Evolutionary conservation across 2,113 vertebrate genomes (phyloP), one percentile per base, ranked within the genome.

Genomic region (Coptodon bakossiorum): DNA sequence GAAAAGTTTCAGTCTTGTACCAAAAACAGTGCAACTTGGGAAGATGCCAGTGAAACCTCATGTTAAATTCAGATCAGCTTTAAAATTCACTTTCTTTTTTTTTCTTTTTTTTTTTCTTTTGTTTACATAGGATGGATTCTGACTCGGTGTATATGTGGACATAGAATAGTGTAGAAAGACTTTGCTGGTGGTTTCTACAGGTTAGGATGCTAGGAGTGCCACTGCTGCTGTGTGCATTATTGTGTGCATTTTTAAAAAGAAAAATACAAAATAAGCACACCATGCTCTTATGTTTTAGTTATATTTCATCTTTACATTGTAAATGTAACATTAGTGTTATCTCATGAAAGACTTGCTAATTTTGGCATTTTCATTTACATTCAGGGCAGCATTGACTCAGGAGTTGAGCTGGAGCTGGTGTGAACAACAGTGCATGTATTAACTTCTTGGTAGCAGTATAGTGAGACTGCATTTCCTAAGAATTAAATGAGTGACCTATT

Each of bases 21-120:
- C 71, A 76, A 76, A 50, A 76, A 76, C 40, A 19, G 9, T 76
- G 43, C 27, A 76, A 50, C 40, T 76, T 50, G 43, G 71, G 6
- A 50, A 50, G 71, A 48, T 17, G 9, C 7, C 24, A 27, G 1
- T 73, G 66, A 73, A 0, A 6, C 38, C 36, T 73, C n/a, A 24
- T 43, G 66, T 71, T 71, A 43, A 43, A 43, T 68, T 24, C 63
- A 68, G 19, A 68, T 24, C 66, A 3, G 1, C 36, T 71, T 71
- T 43, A 0, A 24, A 71, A 71, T 71, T 3, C 66, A 16, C 12
- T 43, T 19, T 11, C n/a, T n/a, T n/a, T 19, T 36, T 31, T 27
- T 29, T 11, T 52, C 5, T 19, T 53, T 5, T 48, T 50, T 19
- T 31, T n/a, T n/a, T n/a, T n/a, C n/a, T 36, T 22, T 66, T 8